Evolutionary conservation across 2,113 vertebrate species (phyloP), one percentile per base, ranked within the genome.

Genomic region (Chiloscyllium plagiosum): DNA sequence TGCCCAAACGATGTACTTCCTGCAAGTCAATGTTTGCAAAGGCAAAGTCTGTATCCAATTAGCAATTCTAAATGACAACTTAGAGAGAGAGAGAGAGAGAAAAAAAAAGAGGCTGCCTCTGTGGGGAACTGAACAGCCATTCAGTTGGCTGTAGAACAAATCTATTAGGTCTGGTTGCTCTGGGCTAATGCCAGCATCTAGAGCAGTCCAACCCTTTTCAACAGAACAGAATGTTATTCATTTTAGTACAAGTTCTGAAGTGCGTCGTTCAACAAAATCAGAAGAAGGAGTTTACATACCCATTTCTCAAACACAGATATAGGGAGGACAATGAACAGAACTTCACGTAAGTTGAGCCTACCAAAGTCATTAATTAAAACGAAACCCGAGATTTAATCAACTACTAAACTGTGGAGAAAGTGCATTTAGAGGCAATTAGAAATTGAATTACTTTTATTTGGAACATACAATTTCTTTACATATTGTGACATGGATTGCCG

Each of bases 1-100:
- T 52, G 24, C 26, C 22, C 68, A 95, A 72, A 95, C 68, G 26
- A 95, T 95, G 94, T 22, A 95, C 72, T 95, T 95, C 94, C 94
- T 95, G 94, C 69, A 95, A 72, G 42, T 95, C 93, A 70, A 50
- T 72, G 94, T 76, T 95, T 76, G 94, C 69, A 42, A 72, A 72
- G 33, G 94, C 42, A 95, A 76, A 52, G 94, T 95, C 94, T 95
- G 94, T 47, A 24, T 76, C 94, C 94, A 95, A 95, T 95, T 95
- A 95, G 69, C 94, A 95, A 95, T 72, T 69, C 50, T 69, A 76
- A 72, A 95, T 95, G 94, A 95, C 69, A 95, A 69, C 94, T 76
- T 26, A 50, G 66, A 22, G 66, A 47, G 65, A 94, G 65, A 50
- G 26, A 19, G 15, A 90, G 3, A 2, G 3, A 56, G 56, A 56